These are phyloP conservation scores for Chelon labrosus DNA, from an alignment of 2,797 vertebrate species.

Conservation along the genomic window DNA sequence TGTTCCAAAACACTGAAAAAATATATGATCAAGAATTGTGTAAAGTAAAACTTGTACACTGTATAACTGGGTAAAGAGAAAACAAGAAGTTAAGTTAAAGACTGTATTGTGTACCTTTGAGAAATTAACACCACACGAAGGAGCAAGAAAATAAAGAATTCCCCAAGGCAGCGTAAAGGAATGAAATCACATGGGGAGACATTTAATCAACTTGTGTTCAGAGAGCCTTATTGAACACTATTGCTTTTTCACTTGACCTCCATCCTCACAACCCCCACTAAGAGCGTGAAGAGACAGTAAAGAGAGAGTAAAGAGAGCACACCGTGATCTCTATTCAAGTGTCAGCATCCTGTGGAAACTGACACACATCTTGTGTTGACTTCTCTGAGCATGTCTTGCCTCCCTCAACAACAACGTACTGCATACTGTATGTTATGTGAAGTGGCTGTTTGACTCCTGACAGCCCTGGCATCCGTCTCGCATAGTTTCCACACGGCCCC, in stretches of 20 bases:
- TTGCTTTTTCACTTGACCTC: constrained; percentile 49
- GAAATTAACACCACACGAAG: not conserved
- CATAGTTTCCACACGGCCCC: constrained; percentile 49
- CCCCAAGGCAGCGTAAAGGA: not conserved
- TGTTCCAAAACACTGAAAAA: not conserved
- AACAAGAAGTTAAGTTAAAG: not conserved
- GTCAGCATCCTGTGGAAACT: constrained; percentile 9
- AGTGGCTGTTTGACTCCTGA: constrained; percentile 24
- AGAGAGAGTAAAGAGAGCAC: constrained; percentile 31
- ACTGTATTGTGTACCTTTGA: not conserved
- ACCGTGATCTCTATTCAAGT: constrained; percentile 19
- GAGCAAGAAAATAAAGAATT: constrained; percentile 1
- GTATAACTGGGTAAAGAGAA: not conserved
- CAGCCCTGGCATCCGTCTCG: constrained; percentile 28
- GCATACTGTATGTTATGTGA: constrained; percentile 15
- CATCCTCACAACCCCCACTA: constrained; percentile 23
- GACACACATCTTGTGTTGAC: constrained; percentile 24
- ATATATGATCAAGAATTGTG: not conserved
- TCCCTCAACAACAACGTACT: constrained; percentile 36
- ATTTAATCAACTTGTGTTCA: constrained; percentile 29
- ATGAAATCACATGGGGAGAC: not conserved
- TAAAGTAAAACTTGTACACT: not conserved
- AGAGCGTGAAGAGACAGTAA: constrained; percentile 27
- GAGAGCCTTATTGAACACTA: constrained; percentile 21
- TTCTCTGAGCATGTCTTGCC: constrained; percentile 25